Percentiles rank a stretch among this genome's conserved stretches.
Conservation (phyloP, 2,797 vertebrate genomes). For the Scolopax bukidnonensis region DNA sequence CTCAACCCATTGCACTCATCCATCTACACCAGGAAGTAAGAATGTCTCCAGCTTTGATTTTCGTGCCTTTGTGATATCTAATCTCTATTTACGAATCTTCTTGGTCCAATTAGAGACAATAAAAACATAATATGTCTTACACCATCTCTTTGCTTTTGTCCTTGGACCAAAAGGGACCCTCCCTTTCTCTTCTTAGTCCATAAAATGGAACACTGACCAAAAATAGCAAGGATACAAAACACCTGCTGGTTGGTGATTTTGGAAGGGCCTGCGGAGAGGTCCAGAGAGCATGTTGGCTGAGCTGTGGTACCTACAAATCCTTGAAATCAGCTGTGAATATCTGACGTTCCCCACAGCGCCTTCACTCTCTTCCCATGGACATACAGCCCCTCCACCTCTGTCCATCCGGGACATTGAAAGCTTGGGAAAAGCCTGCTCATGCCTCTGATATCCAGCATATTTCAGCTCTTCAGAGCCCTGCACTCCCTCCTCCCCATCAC, state of each 20-base stretch:
- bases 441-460: neutral
- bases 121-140: neutral
- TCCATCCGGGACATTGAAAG: neutral
- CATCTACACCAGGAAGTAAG: slow-evolving; percentile 18
- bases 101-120: neutral
- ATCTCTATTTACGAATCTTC: neutral
- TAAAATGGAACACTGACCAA: neutral
- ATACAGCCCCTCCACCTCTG: neutral
- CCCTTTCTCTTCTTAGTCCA: neutral
- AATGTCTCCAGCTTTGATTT: neutral
- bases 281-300: neutral
- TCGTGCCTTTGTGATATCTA: slow-evolving; percentile 16
- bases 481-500: neutral
- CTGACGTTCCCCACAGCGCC: neutral
- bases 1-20: neutral
- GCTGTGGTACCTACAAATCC: neutral
- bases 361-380: neutral
- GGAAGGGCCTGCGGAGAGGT: neutral
- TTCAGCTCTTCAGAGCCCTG: neutral
- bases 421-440: neutral
- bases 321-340: neutral
- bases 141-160: neutral
- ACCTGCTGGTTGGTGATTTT: neutral
- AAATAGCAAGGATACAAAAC: neutral
- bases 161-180: neutral